Conservation (phyloP, 2,797 vertebrate genomes). For the Buceros bicornis region DNA sequence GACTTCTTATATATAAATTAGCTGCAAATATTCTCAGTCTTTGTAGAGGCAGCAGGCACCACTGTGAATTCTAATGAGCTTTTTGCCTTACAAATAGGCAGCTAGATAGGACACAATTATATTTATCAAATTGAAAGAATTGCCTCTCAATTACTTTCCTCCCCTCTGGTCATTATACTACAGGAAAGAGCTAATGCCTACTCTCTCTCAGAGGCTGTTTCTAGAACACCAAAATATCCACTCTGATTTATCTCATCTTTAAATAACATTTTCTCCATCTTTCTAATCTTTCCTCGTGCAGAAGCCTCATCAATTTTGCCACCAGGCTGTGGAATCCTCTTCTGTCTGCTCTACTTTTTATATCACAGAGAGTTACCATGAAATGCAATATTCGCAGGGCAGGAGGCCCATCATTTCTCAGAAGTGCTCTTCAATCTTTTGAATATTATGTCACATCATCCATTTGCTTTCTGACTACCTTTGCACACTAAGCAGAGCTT, state of each 20-base stretch:
- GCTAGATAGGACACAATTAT: background rate
- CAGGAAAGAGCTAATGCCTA: background rate
- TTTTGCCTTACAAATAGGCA: background rate
- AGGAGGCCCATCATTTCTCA: background rate
- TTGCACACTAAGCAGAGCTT: background rate
- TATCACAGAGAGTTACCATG: background rate
- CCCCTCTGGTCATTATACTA: background rate
- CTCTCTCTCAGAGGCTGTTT: background rate
- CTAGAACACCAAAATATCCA: background rate
- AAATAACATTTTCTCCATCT: background rate
- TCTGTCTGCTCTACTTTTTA: background rate
- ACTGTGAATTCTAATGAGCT: background rate
- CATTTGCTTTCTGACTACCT: background rate
- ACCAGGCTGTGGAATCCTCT: background rate
- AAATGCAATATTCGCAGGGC: background rate
- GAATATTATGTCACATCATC: background rate
- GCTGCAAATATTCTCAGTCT: background rate
- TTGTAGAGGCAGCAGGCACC: background rate
- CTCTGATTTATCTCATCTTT: background rate
- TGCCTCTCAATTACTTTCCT: background rate
- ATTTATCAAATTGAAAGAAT: background rate
- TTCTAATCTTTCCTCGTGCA: background rate
- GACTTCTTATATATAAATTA: background rate
- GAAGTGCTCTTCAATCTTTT: background rate
- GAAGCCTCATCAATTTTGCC: background rate